Percentiles rank a stretch among this genome's conserved stretches.
Conservation (phyloP, 2,888 invertebrate genomes). For the Leptinotarsa peninsularis region DNA sequence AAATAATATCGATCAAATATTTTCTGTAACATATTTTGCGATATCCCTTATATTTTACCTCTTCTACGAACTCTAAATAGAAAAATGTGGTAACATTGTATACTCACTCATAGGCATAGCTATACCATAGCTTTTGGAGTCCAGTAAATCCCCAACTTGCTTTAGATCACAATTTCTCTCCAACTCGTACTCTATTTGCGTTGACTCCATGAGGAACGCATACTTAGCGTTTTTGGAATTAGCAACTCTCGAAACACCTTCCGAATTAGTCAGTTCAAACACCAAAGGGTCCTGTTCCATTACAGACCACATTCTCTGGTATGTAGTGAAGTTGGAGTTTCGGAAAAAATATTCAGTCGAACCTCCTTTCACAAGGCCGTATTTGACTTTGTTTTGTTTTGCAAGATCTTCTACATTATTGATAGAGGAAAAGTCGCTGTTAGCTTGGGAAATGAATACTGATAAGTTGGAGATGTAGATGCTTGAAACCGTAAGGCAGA, state of each 20-base stretch:
- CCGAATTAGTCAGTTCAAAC: constrained; percentile 83
- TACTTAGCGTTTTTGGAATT: constrained; percentile 83
- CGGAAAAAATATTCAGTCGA: constrained; percentile 92
- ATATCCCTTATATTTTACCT: no score
- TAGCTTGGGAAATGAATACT: constrained; percentile 89
- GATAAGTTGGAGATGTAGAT: constrained; percentile 96
- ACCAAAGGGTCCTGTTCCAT: constrained; percentile 86
- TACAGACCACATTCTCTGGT: constrained; percentile 56
- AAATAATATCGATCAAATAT: no score
- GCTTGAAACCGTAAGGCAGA: constrained; percentile 86
- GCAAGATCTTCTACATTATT: constrained; percentile 91
- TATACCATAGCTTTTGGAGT: constrained; percentile 93
- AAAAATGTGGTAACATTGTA: not conserved
- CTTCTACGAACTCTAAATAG: no score
- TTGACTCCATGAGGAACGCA: constrained; percentile 97
- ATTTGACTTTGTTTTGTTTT: constrained; percentile 95
- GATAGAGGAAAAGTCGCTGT: constrained; percentile 85
- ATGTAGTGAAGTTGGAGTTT: constrained; percentile 67
- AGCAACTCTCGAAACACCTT: constrained; percentile 86
- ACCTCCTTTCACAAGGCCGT: constrained; percentile 85
- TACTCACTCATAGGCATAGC: constrained; percentile 88
- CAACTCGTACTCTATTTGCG: constrained; percentile 91
- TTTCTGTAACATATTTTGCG: no score
- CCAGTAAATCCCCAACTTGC: constrained; percentile 83
- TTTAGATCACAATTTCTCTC: constrained; percentile 87